phyloP scores from a whole-genome alignment of 2,888 invertebrate species.

The Alloscopus bannaensis region DNA sequence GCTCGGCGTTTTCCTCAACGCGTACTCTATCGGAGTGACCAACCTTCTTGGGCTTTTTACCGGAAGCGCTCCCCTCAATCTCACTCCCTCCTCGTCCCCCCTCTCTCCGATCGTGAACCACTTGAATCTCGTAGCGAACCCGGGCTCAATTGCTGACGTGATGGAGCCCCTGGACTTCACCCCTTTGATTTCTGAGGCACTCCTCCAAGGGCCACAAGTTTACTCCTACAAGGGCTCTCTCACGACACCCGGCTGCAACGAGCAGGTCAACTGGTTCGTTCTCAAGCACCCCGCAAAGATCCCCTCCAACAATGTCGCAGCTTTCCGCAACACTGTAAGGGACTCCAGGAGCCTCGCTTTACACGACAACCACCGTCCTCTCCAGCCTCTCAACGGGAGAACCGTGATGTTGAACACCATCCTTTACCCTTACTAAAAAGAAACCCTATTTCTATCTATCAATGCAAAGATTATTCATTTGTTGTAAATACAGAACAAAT shows the following conservation, averaged over 20 bases:
- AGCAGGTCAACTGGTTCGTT: conserved; percentile 53
- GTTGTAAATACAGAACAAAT: too few species aligned
- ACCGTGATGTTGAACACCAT: too few species aligned
- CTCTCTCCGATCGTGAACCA: conserved; percentile 19
- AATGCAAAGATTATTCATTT: too few species aligned
- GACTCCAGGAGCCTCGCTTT: conserved; percentile 6
- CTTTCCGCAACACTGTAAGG: neutral
- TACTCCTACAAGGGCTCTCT: conserved; percentile 47
- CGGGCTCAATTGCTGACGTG: neutral
- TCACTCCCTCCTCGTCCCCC: too few species aligned
- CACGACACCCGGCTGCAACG: conserved; percentile 52
- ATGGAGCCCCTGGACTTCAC: conserved; percentile 29
- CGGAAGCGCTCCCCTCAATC: neutral
- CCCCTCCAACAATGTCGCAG: conserved; percentile 5
- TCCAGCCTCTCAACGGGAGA: conserved; percentile 17
- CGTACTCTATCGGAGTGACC: neutral
- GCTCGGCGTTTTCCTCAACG: conserved; percentile 18
- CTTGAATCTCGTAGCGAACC: neutral
- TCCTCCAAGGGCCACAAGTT: neutral
- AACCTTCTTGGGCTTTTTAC: neutral
- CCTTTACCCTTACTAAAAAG: too few species aligned
- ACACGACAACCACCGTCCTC: conserved; percentile 35
- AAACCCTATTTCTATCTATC: too few species aligned
- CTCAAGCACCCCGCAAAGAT: neutral
- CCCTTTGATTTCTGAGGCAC: neutral